Base-by-base conservation (phyloP, 2,888 invertebrate genomes). In the Andrena chrysosceles region DNA sequence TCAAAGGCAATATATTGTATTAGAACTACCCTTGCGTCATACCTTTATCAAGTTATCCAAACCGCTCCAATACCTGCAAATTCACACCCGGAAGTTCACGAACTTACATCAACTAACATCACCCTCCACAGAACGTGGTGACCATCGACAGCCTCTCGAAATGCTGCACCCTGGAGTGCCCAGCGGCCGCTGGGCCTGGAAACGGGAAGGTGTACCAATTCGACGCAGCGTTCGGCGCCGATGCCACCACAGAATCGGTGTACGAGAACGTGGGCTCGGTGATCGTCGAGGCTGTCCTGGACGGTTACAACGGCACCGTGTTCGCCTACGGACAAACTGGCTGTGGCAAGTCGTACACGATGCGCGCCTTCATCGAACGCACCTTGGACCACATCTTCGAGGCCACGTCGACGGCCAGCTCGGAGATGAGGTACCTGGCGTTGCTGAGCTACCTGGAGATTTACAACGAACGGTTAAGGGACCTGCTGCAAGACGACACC, bases 271-370 rank as follows among this genome's bases (percentile, higher is more conserved):
- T 98, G 81, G 93, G 94, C 3, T 94, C 94, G 1, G 93, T 94
- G n/a, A 88, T 94, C 29, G 94, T 93, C 20, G 94, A 97, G 95
- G 97, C 97, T 81, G 97, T 98, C 0, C 95, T 98, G 74, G 98
- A 98, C 91, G 98, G 98, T 0, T 98, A 98, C 95, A 98, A 98
- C 94, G 97, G 97, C 23, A 98, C 98, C 0, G 97, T 98, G 71
- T 98, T 98, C 94, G 98, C 98, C 0, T 98, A 98, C 92, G 98
- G 98, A 0, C 98, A 98, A 94, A 98, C 98, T 0, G 98, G 98
- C 0, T 98, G 98, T 92, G 98, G 98, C 0, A 98, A 98, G 93
- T 97, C 98, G 0, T 97, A 97, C 92, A 97, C 98, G 13, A 98
- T 98, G 98, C 97, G 98, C 92, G 98, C 97, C 0, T 96, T 97